Conservation (phyloP, 2,888 invertebrate genomes). For the Luffia ferchaultella region DNA sequence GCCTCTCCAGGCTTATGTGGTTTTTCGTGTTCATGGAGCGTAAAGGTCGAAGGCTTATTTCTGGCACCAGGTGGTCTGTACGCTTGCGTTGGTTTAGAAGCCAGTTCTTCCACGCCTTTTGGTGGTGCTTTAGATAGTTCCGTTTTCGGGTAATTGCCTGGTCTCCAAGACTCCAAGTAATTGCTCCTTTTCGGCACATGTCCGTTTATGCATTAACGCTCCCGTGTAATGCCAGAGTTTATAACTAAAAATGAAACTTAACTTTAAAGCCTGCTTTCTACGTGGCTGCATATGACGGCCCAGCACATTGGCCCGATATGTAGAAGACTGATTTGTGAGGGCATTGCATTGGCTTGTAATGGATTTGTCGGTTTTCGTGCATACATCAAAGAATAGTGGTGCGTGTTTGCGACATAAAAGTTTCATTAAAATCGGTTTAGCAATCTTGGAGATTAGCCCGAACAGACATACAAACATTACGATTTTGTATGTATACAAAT, state of each 20-base stretch:
- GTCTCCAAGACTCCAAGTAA: constrained; percentile 85
- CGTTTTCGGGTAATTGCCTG: constrained; percentile 75
- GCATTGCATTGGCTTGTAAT: too few species aligned
- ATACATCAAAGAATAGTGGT: too few species aligned
- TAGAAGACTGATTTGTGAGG: too few species aligned
- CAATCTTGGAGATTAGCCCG: too few species aligned
- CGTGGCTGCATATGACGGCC: too few species aligned
- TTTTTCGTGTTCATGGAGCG: constrained; percentile 73
- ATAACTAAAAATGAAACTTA: constrained; percentile 75
- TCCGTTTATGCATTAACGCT: constrained; percentile 78
- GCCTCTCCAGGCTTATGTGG: constrained; percentile 54
- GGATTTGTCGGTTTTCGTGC: too few species aligned
- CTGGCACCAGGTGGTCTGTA: constrained; percentile 82
- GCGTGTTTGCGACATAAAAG: too few species aligned
- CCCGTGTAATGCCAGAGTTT: constrained; percentile 95
- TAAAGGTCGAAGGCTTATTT: constrained; percentile 70
- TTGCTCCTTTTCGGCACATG: constrained; percentile 77
- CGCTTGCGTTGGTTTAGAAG: constrained; percentile 66
- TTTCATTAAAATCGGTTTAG: too few species aligned
- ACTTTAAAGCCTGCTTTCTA: too few species aligned
- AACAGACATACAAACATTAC: too few species aligned
- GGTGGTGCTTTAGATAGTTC: constrained; percentile 65
- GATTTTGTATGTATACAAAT: too few species aligned
- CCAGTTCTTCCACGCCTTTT: constrained; percentile 35
- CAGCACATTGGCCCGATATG: too few species aligned